Conservation (phyloP, 2,888 invertebrate species). For the Dryococelus australis region DNA sequence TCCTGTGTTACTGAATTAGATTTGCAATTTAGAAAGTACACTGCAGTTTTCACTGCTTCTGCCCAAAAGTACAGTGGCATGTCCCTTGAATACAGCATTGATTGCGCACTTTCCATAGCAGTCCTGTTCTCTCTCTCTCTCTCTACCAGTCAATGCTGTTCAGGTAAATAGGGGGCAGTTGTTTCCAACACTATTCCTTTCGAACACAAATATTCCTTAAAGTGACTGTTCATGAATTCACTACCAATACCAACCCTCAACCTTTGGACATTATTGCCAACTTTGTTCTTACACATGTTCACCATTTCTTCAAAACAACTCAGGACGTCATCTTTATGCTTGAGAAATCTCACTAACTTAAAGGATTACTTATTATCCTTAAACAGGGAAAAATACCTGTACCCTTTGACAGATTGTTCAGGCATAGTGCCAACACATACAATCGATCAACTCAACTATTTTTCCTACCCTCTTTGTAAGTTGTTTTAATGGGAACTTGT, state of each 20-base stretch:
- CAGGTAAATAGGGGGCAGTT: not conserved
- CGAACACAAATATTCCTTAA: not conserved
- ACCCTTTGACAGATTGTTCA: not conserved
- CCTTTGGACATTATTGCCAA: not conserved
- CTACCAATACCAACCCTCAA: not conserved
- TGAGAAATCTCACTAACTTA: not conserved
- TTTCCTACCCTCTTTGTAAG: too few relatives aligned
- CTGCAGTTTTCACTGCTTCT: too few relatives aligned
- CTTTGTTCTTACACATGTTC: not conserved
- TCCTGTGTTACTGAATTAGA: too few relatives aligned
- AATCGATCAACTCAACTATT: too few relatives aligned
- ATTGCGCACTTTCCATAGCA: not conserved
- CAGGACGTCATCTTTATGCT: not conserved
- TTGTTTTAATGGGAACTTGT: too few relatives aligned
- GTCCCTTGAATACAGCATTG: too few relatives aligned
- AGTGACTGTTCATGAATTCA: not conserved
- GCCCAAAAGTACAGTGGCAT: too few relatives aligned
- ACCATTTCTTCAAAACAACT: not conserved
- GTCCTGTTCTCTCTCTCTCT: not conserved
- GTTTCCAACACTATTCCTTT: not conserved
- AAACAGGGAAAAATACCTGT: not conserved
- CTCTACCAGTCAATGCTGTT: not conserved
- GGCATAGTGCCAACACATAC: not conserved
- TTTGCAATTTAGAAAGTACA: too few relatives aligned
- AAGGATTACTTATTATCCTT: not conserved